phyloP scores from a whole-genome alignment of 2,113 vertebrate species.

The Phalacrocorax carbo region DNA sequence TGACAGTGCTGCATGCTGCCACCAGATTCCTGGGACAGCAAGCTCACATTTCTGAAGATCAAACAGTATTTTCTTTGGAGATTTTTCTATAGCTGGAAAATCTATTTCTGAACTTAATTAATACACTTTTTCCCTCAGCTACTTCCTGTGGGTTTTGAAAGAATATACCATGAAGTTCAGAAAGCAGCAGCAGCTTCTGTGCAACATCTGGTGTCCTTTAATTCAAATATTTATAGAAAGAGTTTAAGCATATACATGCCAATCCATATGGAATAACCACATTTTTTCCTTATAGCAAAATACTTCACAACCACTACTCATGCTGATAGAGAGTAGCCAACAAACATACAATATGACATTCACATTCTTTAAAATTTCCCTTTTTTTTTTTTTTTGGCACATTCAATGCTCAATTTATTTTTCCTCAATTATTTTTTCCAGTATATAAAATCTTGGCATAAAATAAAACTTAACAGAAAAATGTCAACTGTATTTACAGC shows the following conservation, averaged over 20 bases:
- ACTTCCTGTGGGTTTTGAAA: slow-evolving; percentile 67
- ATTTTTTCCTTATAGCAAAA: slow-evolving; percentile 27
- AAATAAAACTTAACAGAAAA: background rate
- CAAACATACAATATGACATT: background rate
- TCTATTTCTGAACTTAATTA: slow-evolving; percentile 68
- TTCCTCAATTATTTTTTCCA: background rate
- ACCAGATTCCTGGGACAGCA: slow-evolving; percentile 34
- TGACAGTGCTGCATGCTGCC: background rate
- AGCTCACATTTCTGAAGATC: slow-evolving; percentile 32
- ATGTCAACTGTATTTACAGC: background rate
- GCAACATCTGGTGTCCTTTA: slow-evolving; percentile 62
- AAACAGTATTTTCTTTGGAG: slow-evolving; percentile 50
- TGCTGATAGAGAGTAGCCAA: background rate
- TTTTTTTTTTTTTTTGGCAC: background rate
- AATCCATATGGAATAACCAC: slow-evolving; percentile 12
- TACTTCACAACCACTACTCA: background rate
- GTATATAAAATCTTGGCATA: background rate
- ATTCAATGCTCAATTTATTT: background rate
- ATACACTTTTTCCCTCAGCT: slow-evolving; percentile 43
- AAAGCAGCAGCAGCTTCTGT: slow-evolving; percentile 58
- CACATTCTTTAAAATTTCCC: background rate
- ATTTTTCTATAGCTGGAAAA: slow-evolving; percentile 47
- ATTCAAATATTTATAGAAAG: slow-evolving; percentile 53
- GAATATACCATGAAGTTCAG: slow-evolving; percentile 46
- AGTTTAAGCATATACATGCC: slow-evolving; percentile 4